A percentile compares a stretch with the other conserved stretches of the same genome.
Conservation (phyloP, 53 echinoderm and acorn worm species). For the Holothuria scabra region DNA sequence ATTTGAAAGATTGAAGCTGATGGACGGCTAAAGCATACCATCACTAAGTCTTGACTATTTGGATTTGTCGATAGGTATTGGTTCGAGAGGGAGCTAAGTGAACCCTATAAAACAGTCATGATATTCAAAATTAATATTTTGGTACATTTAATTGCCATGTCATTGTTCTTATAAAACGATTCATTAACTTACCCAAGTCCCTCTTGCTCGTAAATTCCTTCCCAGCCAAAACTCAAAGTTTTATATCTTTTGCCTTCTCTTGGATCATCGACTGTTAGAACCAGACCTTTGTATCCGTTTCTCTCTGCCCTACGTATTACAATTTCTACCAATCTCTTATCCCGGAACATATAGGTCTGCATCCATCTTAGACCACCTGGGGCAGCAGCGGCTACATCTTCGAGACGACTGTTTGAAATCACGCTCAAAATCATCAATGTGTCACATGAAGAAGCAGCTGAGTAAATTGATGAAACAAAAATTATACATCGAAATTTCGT, state of each 20-base stretch:
- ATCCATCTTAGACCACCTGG: slow-evolving; percentile 55
- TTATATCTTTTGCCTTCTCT: slow-evolving; percentile 27
- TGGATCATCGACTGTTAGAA: slow-evolving; percentile 62
- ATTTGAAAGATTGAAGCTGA: no score
- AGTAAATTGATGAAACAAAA: not conserved
- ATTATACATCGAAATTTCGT: no score
- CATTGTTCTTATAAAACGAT: not conserved
- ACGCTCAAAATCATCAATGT: slow-evolving; percentile 59
- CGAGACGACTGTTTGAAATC: slow-evolving; percentile 40
- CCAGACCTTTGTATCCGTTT: slow-evolving; percentile 66
- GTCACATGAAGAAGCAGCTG: slow-evolving; percentile 36
- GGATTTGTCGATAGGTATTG: no score
- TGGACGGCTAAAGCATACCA: no score
- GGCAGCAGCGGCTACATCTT: slow-evolving; percentile 58
- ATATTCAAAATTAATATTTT: no score
- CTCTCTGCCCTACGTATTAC: slow-evolving; percentile 62
- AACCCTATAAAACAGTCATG: no score
- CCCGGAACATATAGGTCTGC: slow-evolving; percentile 53
- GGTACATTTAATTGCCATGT: no score
- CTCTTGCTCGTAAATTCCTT: slow-evolving; percentile 8
- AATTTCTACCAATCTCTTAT: slow-evolving; percentile 45
- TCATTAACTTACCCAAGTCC: slow-evolving; percentile 2
- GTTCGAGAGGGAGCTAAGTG: no score
- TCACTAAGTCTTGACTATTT: no score
- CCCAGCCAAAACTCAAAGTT: not conserved